Conservation (phyloP, 2,797 vertebrate genomes). For the Aphelocoma californica region DNA sequence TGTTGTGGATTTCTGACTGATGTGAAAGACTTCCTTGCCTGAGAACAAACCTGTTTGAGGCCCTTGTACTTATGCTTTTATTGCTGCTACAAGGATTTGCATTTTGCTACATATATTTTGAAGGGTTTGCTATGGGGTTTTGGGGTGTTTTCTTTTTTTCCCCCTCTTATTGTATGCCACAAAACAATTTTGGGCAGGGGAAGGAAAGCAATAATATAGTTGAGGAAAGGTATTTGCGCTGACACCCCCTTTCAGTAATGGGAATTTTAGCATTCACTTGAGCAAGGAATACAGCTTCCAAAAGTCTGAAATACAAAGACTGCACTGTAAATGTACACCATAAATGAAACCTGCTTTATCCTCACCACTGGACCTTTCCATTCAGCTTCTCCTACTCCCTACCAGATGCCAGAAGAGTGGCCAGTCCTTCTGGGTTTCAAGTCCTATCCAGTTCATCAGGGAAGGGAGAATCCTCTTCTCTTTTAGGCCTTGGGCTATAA, state of each 20-base stretch:
- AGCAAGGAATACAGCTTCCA: neutral
- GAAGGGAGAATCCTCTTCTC: neutral
- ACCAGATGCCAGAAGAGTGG: neutral
- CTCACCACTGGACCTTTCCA: neutral
- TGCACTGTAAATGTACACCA: neutral
- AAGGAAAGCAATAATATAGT: neutral
- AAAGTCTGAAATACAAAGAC: neutral
- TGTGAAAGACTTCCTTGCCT: neutral
- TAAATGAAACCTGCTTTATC: neutral
- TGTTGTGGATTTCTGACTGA: neutral
- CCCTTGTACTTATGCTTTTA: neutral
- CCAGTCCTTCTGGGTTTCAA: neutral
- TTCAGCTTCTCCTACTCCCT: neutral
- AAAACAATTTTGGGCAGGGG: neutral
- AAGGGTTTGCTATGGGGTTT: neutral
- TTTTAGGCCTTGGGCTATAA: neutral
- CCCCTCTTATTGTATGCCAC: neutral
- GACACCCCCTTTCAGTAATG: neutral
- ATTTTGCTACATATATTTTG: neutral
- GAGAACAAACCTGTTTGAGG: neutral
- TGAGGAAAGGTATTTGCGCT: neutral
- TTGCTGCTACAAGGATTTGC: neutral
- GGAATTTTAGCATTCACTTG: neutral
- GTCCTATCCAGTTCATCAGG: fast-evolving
- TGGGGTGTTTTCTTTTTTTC: neutral